Base-by-base conservation (phyloP, 2,113 vertebrate species). In the Oryzias celebensis region DNA sequence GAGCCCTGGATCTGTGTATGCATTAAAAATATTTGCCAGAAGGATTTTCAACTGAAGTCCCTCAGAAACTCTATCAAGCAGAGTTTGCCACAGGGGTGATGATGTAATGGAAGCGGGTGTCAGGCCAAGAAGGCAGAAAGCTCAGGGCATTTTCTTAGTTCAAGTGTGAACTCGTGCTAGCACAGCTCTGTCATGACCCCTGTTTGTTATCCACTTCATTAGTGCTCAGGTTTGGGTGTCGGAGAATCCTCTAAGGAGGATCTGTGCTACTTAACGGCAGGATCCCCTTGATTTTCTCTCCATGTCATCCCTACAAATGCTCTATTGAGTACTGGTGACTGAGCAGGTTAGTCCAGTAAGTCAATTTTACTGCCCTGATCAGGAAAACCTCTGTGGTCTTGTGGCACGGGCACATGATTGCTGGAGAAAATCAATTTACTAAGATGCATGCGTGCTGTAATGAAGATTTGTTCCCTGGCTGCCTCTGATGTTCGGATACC, bases 1-100 rank as follows among this genome's bases (percentile, higher is more conserved):
- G 82, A 86, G 65, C 75, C 77, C 55, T 50, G 84, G 82, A 84
- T 85, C 86, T 82, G 58, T 82, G 77, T 84, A 68, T 75, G 80
- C 78, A 84, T 87, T 82, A 76, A 48, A 73, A 71, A 79, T 80
- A 80, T 82, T 81, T 82, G 74, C 65, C 63, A 23, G 53, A 50
- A 75, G 80, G 80, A 73, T 86, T 86, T 89, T 68, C 41, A 41
- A 68, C 68, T 73, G 71, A 84, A 67, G 65, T 77, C 64, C 49
- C 55, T 62, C 54, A 3, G 46, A 73, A 82, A 80, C 63, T 71
- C 69, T 58, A 80, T 73, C 65, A 72, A 82, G 80, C 62, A 81
- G 59, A 71, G 71, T 86, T 78, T 46, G 43, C 59, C 57, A 71
- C 54, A 62, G 66, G 56, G 60, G 62, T 43, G 71, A 52, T 66